Conservation (phyloP, 2,797 vertebrate genomes). For the Otus scops region DNA sequence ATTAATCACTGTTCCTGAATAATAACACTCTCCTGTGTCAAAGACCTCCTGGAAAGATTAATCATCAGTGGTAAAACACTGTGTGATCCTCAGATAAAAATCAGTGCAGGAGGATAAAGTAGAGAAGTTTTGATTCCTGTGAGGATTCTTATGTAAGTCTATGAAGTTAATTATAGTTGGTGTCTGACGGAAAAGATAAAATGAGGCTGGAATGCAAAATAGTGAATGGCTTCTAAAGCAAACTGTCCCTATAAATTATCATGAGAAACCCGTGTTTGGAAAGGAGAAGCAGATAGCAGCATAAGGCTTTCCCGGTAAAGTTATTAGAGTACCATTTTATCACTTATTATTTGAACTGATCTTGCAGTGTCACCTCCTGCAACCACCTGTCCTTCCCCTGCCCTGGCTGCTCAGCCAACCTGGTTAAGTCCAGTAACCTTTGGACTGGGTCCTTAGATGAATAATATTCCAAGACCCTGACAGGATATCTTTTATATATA, state of each 20-base stretch:
- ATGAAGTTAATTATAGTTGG: not conserved
- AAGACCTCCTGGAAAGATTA: not conserved
- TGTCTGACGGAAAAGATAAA: not conserved
- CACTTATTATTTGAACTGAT: not conserved
- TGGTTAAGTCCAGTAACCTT: not conserved
- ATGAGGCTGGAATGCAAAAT: not conserved
- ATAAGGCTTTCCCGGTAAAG: not conserved
- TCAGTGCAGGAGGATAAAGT: not conserved
- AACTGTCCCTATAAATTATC: not conserved
- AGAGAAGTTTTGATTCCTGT: not conserved
- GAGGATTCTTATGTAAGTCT: not conserved
- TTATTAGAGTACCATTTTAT: not conserved
- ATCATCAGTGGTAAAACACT: not conserved
- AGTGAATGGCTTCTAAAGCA: not conserved
- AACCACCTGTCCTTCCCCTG: not conserved
- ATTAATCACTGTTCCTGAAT: not conserved
- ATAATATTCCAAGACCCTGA: not conserved
- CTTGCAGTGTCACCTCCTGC: not conserved
- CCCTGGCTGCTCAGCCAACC: not conserved
- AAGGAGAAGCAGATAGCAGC: not conserved
- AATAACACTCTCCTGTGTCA: not conserved
- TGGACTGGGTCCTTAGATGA: not conserved
- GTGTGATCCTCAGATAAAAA: not conserved
- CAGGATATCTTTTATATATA: not conserved
- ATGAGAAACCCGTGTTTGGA: not conserved